Conservation (phyloP, 2,113 vertebrate genomes). For the Numida meleagris region DNA sequence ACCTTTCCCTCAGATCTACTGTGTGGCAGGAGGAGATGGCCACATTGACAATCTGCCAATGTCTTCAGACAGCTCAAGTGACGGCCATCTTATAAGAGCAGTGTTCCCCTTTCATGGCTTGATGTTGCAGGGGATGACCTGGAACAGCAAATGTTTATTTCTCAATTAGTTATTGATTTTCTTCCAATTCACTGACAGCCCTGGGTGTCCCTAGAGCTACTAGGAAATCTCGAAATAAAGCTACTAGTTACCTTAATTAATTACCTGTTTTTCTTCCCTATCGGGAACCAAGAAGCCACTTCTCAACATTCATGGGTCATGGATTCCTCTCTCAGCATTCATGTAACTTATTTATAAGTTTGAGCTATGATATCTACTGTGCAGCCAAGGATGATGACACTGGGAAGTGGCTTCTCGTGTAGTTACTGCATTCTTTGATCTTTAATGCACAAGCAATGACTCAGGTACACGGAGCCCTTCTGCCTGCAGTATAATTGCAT, state of each 20-base stretch:
- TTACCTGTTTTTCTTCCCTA: neutral
- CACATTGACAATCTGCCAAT: neutral
- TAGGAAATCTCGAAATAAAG: neutral
- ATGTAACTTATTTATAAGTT: neutral
- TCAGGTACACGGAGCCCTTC: neutral
- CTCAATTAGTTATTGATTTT: constrained; percentile 5
- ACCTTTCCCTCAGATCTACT: neutral
- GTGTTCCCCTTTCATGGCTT: neutral
- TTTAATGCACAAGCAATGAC: neutral
- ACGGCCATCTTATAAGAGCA: neutral
- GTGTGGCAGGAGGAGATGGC: neutral
- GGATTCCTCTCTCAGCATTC: neutral
- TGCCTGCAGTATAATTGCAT: neutral
- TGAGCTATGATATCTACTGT: neutral
- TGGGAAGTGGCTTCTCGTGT: neutral
- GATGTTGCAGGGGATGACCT: neutral
- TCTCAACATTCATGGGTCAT: neutral
- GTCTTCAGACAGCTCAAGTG: neutral
- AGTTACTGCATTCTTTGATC: neutral
- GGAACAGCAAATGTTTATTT: neutral
- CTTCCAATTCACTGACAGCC: neutral
- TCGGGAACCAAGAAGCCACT: neutral
- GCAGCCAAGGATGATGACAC: neutral
- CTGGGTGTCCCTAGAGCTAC: neutral
- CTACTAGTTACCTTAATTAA: constrained; percentile 3